Evolutionary conservation across 2,113 vertebrate species (phyloP), one percentile per base, ranked within the genome.

Genomic region (Symphodus melops): DNA sequence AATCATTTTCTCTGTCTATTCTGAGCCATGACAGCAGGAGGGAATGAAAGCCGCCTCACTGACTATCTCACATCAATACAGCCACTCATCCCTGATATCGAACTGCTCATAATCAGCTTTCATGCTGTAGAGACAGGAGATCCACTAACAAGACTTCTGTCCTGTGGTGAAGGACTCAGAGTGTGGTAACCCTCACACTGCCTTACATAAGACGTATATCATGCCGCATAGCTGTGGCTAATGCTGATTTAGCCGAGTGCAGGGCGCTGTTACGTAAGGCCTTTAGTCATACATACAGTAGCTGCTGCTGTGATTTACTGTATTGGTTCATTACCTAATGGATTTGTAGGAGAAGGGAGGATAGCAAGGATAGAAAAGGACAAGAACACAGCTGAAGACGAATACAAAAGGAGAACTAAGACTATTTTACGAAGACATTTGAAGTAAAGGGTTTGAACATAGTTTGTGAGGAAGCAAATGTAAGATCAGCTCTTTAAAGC

Each of bases 311-410:
- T 90, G 86, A 90, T 91, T 91, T 88, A 89, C 68, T 53, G 72
- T 66, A 72, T 62, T 57, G 61, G 64, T 70, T 92, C 85, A 92
- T 91, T 91, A 91, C 72, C 63, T 93, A 93, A 91, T 91, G 91
- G 86, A 88, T 46, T 67, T 68, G 84, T 65, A 77, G 72, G 60
- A 72, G 46, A 67, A 56, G 69, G 70, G 36, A 42, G 49, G 36
- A 65, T 68, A 46, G 11, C 11, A 11, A 48, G 51, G 59, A 52
- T 23, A 56, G 51, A 71, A 46, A n/a, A 51, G 70, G 65, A 63
- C 14, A 28, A 44, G 55, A 20, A 44, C 46, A 42, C 28, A 33
- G 28, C 28, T 33, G 28, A n/a, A 28, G 49, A 44, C 3, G 17
- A 9, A 10, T n/a, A 3, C 1, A 51, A 51, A 51, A 5, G 48